phyloP scores from a whole-genome alignment of 2,888 invertebrate genomes.

The Pachliopta kotzebuea region DNA sequence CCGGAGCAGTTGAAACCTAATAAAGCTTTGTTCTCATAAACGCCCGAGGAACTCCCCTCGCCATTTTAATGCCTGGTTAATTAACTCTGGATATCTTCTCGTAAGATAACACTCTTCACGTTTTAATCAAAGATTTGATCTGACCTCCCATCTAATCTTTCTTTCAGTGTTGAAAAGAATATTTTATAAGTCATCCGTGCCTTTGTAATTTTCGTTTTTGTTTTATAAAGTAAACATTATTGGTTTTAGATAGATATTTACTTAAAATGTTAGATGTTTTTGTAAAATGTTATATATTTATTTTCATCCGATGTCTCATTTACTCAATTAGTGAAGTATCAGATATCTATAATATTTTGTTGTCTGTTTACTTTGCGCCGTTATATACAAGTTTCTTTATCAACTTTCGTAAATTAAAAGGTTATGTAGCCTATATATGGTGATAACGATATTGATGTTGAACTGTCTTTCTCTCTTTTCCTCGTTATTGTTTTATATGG shows the following conservation, averaged over 20 bases:
- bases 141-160: constrained; percentile 1
- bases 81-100: constrained; percentile 14
- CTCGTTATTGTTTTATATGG: too few relatives aligned
- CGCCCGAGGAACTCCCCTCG: not conserved
- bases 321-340: too few relatives aligned
- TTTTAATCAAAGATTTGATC: constrained; percentile 17
- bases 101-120: constrained; percentile 10
- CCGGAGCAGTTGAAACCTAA: constrained; percentile 7
- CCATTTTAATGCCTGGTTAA: constrained; percentile 15
- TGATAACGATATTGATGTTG: too few relatives aligned
- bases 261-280: not conserved
- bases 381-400: too few relatives aligned
- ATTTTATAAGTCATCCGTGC: not conserved
- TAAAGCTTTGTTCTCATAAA: constrained; percentile 25
- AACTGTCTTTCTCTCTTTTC: too few relatives aligned
- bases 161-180: constrained; percentile 3
- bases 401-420: too few relatives aligned
- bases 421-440: too few relatives aligned
- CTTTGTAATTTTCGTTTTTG: not conserved
- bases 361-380: too few relatives aligned
- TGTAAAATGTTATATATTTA: not conserved
- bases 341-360: too few relatives aligned
- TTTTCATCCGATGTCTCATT: too few relatives aligned
- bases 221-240: not conserved
- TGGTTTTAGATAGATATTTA: not conserved